These are phyloP conservation scores for Burhinus oedicnemus DNA, from an alignment of 2,113 vertebrate genomes.

Conservation along the genomic window DNA sequence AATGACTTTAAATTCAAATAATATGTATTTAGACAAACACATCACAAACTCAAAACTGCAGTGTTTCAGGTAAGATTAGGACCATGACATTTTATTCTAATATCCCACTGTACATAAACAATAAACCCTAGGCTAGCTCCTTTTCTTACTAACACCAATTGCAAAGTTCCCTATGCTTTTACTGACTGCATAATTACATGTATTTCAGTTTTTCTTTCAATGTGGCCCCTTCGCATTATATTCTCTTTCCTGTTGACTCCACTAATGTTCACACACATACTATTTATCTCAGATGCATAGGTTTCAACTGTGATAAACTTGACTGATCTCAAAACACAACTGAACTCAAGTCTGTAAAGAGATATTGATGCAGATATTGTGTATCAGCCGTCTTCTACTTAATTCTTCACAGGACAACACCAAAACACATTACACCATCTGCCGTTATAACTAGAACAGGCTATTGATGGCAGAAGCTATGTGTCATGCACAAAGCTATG, in stretches of 20 bases:
- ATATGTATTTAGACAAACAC: neutral
- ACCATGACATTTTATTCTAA: neutral
- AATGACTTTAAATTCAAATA: neutral
- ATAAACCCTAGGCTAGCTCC: neutral
- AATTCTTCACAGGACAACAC: neutral
- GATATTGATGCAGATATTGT: neutral
- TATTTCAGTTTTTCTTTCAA: neutral
- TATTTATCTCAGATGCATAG: neutral
- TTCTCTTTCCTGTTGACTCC: neutral
- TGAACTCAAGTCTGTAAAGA: neutral
- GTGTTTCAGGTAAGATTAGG: neutral
- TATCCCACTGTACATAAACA: neutral
- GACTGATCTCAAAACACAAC: neutral
- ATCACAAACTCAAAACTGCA: neutral
- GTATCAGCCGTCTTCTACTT: neutral
- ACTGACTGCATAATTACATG: neutral
- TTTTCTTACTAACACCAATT: neutral
- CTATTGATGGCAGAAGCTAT: neutral
- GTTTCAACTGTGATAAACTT: neutral
- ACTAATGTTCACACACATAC: rapidly evolving
- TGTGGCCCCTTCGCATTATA: neutral
- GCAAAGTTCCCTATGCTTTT: neutral
- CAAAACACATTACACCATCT: neutral
- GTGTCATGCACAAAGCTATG: neutral
- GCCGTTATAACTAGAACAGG: neutral